Evolutionary conservation across 1,140 invertebrate species (phyloP), one percentile per base, ranked within the genome.

Genomic region (Heliothis subflexa): DNA sequence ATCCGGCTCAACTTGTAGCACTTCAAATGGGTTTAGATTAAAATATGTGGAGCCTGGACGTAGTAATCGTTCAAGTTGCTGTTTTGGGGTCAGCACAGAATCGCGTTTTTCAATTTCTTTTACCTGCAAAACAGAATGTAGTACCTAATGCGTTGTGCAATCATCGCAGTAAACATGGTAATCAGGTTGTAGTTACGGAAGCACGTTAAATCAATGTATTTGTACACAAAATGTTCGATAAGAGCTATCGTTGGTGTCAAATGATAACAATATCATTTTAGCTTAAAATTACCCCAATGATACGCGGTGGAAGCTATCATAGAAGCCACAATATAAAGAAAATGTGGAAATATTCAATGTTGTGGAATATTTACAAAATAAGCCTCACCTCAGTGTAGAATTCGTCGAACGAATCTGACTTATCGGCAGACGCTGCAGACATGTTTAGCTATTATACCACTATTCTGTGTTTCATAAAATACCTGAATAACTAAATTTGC

Each of bases 21-120:
- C 98, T 95, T 99, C 98, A 94, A 98, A 99, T 12, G 98, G 98
- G 95, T 99, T 99, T 81, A 99, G 96, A 95, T 99, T 99, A 91
- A 99, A 98, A 95, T 99, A 99, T 10, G 98, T 99, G 0, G 98
- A 98, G 18, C 99, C 99, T 73, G 98, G 98, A 83, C 98, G 95
- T 28, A 99, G 95, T 79, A 99, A 95, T 88, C 99, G 96, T 55
- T 99, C 98, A 86, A 99, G 99, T 96, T 99, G 99, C 95, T 99
- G 98, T 93, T 98, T 97, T 18, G 98, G 97, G 52, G 98, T 99
- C 81, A 99, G 95, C 73, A 98, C 97, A 0, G 98, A 97, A 94
- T 99, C 98, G 79, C 97, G 95, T 92, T 98, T 98, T 93, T 99
- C 99, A 68, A 99, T 99, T 95, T 98, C 97, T 95, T 99, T 99